Evolutionary conservation across 2,113 vertebrate genomes (phyloP).

Genomic region (Dicrurus megarhynchus): DNA sequence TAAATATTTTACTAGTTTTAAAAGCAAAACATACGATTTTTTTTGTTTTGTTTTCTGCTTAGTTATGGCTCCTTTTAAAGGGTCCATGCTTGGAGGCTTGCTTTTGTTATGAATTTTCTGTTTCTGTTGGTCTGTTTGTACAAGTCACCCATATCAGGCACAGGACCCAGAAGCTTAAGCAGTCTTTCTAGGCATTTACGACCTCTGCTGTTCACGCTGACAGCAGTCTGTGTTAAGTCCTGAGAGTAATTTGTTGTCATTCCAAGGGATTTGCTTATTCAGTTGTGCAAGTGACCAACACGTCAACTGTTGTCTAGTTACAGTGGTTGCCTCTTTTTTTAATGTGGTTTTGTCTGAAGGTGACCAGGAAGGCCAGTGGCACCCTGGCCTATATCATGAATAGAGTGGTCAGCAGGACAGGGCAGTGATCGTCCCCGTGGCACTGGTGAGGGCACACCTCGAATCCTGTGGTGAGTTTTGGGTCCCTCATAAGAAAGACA

Average conservation of each 20-base stretch:
- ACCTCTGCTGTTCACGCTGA: background rate
- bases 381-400: background rate
- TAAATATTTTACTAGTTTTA: background rate
- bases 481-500: background rate
- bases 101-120: background rate
- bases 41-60: background rate
- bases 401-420: background rate
- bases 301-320: background rate
- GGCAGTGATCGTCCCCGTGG: rapidly evolving
- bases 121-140: background rate
- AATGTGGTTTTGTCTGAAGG: background rate
- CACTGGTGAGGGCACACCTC: background rate
- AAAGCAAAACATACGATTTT: background rate
- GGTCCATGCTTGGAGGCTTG: background rate
- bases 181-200: background rate
- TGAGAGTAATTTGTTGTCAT: background rate
- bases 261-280: background rate
- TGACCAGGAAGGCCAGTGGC: background rate
- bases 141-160: background rate
- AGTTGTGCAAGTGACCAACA: background rate
- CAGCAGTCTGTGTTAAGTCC: background rate
- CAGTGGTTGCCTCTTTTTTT: background rate
- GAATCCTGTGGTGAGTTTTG: background rate
- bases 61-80: background rate
- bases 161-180: background rate